Conservation (phyloP, 2,888 invertebrate genomes). For the Caenorhabditis sulstoni region DNA sequence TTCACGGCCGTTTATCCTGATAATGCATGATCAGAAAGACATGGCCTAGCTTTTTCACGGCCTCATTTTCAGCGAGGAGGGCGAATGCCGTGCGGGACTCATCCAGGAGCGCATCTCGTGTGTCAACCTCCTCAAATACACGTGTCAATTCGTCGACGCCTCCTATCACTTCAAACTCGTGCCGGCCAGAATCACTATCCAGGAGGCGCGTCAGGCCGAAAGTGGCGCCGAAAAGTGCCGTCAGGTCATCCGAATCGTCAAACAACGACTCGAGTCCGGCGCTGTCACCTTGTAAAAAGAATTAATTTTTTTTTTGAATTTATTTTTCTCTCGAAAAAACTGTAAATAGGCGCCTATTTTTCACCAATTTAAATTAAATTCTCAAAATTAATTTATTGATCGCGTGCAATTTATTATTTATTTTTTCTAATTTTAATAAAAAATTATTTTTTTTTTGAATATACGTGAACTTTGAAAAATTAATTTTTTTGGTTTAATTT, state of each 20-base stretch:
- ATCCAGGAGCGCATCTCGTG: slow-evolving; percentile 79
- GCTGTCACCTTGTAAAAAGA: slow-evolving; percentile 35
- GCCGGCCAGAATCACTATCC: slow-evolving; percentile 70
- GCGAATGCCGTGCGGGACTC: slow-evolving; percentile 78
- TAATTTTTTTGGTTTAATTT: too few relatives aligned
- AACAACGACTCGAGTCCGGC: slow-evolving; percentile 63
- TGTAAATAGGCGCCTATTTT: slow-evolving; percentile 51
- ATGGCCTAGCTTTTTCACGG: too few relatives aligned
- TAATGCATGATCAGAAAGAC: too few relatives aligned
- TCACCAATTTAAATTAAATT: not conserved
- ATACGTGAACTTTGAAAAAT: too few relatives aligned
- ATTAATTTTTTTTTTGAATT: not conserved
- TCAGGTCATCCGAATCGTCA: slow-evolving; percentile 73
- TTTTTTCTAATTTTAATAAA: not conserved
- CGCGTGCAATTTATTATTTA: slow-evolving; percentile 37
- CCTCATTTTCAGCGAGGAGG: slow-evolving; percentile 73
- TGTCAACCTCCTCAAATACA: slow-evolving; percentile 74
- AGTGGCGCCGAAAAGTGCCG: slow-evolving; percentile 78
- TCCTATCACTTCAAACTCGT: slow-evolving; percentile 72
- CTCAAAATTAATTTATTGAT: not conserved
- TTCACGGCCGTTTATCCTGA: too few relatives aligned
- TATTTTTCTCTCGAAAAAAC: too few relatives aligned
- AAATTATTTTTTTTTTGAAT: not conserved
- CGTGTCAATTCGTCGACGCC: slow-evolving; percentile 77
- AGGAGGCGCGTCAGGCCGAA: slow-evolving; percentile 79